phyloP scores from a whole-genome alignment of 2,888 invertebrate genomes.

The Eilema depressum region DNA sequence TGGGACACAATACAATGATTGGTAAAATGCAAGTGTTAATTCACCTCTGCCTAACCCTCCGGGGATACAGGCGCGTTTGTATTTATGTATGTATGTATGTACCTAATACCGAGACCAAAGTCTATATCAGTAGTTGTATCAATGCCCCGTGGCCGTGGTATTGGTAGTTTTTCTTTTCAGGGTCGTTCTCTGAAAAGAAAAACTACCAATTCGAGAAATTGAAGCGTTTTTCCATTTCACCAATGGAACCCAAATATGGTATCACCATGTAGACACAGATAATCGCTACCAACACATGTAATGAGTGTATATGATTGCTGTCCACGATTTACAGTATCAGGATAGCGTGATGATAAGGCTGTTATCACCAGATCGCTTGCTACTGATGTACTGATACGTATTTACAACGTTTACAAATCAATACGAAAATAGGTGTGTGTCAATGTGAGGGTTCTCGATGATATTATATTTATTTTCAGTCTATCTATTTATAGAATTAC shows the following conservation, averaged over 20 bases:
- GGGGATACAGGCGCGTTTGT: too few relatives aligned
- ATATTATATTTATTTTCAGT: not conserved
- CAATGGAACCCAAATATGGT: not conserved
- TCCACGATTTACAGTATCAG: slow-evolving; percentile 28
- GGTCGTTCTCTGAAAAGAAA: not conserved
- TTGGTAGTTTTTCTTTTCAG: too few relatives aligned
- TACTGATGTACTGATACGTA: slow-evolving; percentile 47
- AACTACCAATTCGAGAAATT: not conserved
- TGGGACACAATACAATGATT: too few relatives aligned
- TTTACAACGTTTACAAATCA: slow-evolving; percentile 21
- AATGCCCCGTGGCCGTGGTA: too few relatives aligned
- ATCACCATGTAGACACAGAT: slow-evolving; percentile 33
- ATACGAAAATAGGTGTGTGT: not conserved
- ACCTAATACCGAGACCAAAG: too few relatives aligned
- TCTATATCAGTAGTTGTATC: too few relatives aligned
- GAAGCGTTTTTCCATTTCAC: not conserved
- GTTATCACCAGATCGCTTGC: slow-evolving; percentile 47
- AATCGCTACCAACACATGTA: slow-evolving; percentile 40
- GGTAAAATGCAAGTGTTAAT: too few relatives aligned
- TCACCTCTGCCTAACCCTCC: too few relatives aligned
- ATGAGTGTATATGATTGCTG: slow-evolving; percentile 43
- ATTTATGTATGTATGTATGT: too few relatives aligned
- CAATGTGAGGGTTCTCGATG: not conserved
- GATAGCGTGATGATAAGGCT: slow-evolving; percentile 37
- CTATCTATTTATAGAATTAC: too few relatives aligned